Base-by-base conservation (phyloP, 2,113 vertebrate genomes). In the Neogobius melanostomus region DNA sequence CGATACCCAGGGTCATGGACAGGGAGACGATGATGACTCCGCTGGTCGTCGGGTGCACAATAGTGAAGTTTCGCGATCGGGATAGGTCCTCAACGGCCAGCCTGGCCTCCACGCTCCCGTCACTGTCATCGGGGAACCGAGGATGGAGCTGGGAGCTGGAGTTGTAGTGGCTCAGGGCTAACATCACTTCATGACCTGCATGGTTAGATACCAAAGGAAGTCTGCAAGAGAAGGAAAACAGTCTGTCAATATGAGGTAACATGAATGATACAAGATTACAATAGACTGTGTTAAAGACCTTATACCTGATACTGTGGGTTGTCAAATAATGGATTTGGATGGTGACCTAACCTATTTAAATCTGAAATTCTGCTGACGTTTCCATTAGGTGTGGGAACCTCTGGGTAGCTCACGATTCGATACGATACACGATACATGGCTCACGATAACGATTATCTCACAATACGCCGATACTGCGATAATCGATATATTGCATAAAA, bases 1-100 rank as follows among this genome's bases (percentile, higher is more conserved):
- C 76, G 1, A 94, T 91, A 11, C 95, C 95, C 80, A 97, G 83
- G 0, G 93, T 95, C 95, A 97, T 95, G 63, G 92, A 94, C 68
- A 96, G 72, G 36, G 91, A 84, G 16, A 94, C 94, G 4, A 91
- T 81, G 0, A 93, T 88, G 0, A 91, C 75, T 7, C 82, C 86
- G 2, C 76, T 67, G 56, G 86, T 69, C 1, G 71, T 69, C 1
- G 86, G 81, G 56, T 76, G 60, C 11, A 68, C 64, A 0, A 64
- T 44, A n/a, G 85, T 88, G 51, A 60, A 8, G 76, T 93, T 92
- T 11, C 46, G 68, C 46, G 67, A 62, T 56, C 66, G 70, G 8
- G 47, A 63, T 36, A 80, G 68, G 9, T 51, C 78, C 8, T 81
- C 73, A 28, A 53, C 48, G 4, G 47, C 42, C 79, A 77, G 68